These are phyloP conservation scores for Metaphire vulgaris DNA, from an alignment of 1,140 invertebrate genomes.

Conservation along the genomic window DNA sequence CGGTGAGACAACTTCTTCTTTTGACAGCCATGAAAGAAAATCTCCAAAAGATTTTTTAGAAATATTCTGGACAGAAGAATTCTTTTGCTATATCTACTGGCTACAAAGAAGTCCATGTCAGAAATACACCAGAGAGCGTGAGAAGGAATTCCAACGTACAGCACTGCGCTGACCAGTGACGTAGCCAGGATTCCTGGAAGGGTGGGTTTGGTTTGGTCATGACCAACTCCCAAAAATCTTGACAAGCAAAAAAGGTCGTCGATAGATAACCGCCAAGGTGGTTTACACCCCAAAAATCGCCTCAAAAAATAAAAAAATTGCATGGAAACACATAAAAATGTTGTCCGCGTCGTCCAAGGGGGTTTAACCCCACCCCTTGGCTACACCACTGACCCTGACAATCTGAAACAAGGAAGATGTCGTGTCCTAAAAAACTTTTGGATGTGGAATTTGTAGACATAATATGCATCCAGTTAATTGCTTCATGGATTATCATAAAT, in stretches of 20 bases:
- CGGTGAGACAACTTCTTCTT: no score
- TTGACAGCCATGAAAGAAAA: not conserved
- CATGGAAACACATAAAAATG: no score
- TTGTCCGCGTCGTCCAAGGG: no score
- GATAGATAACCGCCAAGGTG: no score
- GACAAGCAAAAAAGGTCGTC: no score
- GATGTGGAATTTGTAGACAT: not conserved
- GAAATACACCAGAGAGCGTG: not conserved
- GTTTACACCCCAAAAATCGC: no score
- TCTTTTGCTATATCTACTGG: constrained; percentile 1
- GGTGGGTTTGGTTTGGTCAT: no score
- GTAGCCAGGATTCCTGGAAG: not conserved
- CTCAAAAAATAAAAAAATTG: no score
- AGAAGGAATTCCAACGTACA: not conserved
- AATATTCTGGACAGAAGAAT: constrained; percentile 5
- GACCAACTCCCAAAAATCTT: no score
- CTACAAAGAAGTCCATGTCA: not conserved
- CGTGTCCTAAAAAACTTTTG: constrained; percentile 4
- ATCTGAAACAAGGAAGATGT: constrained; percentile 12
- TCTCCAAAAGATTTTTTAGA: not conserved
- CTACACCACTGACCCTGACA: no score
- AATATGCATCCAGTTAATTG: constrained; percentile 8
- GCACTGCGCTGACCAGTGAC: not conserved
- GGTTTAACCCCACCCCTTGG: no score
- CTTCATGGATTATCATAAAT: not conserved